A percentile compares a stretch with the other conserved stretches of the same genome.
phyloP scores from a whole-genome alignment of 2,888 invertebrate genomes.

The Ormyrus rosae region DNA sequence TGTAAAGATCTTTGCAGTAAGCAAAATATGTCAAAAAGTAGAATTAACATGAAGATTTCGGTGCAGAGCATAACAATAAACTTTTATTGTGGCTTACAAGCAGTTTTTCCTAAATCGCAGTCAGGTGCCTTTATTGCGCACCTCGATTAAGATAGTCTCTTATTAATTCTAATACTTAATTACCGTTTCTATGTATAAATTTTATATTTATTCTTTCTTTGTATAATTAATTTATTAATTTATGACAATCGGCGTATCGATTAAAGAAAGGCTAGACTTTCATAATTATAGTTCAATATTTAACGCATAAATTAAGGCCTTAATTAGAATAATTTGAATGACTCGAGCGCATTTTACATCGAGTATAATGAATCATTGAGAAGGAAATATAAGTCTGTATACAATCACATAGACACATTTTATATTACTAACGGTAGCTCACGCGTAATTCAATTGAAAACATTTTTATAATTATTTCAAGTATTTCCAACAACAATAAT shows the following conservation, averaged over 20 bases:
- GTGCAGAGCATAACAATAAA: not conserved
- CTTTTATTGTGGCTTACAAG: constrained; percentile 42
- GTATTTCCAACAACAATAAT: constrained; percentile 66
- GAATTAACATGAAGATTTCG: constrained; percentile 10
- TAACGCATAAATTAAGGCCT: constrained; percentile 28
- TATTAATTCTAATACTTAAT: constrained; percentile 53
- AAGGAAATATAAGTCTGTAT: constrained; percentile 56
- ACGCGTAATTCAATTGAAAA: constrained; percentile 55
- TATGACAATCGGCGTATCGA: constrained; percentile 39
- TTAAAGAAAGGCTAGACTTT: constrained; percentile 45
- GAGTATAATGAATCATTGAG: constrained; percentile 58
- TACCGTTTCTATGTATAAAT: constrained; percentile 44
- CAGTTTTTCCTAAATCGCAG: constrained; percentile 29
- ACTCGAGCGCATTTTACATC: constrained; percentile 32
- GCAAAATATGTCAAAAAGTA: constrained; percentile 59
- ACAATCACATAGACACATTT: constrained; percentile 64
- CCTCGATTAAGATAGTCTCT: constrained; percentile 50
- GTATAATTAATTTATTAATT: constrained; percentile 44
- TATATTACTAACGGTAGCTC: constrained; percentile 61
- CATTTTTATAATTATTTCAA: constrained; percentile 56
- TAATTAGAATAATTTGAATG: constrained; percentile 31
- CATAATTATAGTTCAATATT: constrained; percentile 30
- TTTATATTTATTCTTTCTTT: constrained; percentile 44
- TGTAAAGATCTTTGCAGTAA: constrained; percentile 61
- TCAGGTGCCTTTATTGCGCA: constrained; percentile 42